A percentile compares a stretch with the other conserved stretches of the same genome.
Evolutionary conservation across 23 tunicate genomes (phyloP).

Genomic region (Ascidia mentula): DNA sequence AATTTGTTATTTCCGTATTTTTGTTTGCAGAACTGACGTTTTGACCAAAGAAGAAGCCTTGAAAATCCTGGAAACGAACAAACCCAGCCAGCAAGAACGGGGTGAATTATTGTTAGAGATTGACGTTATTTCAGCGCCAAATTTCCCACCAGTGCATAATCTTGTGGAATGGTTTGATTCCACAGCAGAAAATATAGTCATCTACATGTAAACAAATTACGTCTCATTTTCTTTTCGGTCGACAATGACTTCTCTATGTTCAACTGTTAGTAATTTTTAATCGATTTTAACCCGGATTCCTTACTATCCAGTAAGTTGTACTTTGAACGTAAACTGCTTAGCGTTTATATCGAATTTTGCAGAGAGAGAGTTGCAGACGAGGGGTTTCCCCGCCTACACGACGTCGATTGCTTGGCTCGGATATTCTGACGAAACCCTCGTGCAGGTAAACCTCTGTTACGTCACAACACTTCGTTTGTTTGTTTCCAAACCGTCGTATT

Average conservation of each 20-base stretch:
- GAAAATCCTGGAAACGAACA: conserved; percentile 49
- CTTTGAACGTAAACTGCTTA: no score
- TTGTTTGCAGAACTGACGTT: conserved; percentile 64
- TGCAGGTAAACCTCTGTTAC: conserved; percentile 23
- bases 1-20: background rate
- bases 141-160: no score
- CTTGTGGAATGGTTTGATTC: no score
- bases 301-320: no score
- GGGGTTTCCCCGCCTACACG: conserved; percentile 93
- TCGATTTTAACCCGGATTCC: no score
- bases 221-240: no score
- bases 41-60: conserved; percentile 78
- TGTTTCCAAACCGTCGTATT: background rate
- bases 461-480: background rate
- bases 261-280: no score
- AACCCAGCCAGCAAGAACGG: conserved; percentile 60
- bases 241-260: no score
- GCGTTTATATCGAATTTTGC: no score
- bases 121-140: no score
- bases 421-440: conserved; percentile 73
- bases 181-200: no score
- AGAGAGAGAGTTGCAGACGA: conserved; percentile 46
- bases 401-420: conserved; percentile 95
- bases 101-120: conserved; percentile 41
- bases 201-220: no score